phyloP scores from a whole-genome alignment of 2,797 vertebrate species.

The Agapornis canus region DNA sequence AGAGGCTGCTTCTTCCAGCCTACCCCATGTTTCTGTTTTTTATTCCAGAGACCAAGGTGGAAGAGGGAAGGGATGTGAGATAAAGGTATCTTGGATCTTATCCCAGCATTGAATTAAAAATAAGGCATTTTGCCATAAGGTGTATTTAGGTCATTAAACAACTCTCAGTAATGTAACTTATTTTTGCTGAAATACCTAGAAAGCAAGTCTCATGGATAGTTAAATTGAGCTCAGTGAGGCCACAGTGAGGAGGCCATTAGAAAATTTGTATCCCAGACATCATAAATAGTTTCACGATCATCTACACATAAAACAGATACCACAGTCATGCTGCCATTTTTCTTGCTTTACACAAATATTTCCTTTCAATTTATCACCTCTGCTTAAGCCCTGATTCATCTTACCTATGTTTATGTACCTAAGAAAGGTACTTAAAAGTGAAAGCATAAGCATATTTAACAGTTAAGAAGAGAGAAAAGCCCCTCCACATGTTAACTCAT shows the following conservation, averaged over 20 bases:
- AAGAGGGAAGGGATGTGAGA: neutral
- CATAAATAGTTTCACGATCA: neutral
- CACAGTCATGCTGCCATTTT: neutral
- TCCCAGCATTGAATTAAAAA: neutral
- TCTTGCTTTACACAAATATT: neutral
- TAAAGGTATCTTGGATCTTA: neutral
- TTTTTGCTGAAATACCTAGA: neutral
- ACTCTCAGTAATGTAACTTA: neutral
- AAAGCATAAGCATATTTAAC: neutral
- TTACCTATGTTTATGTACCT: neutral
- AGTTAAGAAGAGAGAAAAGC: neutral
- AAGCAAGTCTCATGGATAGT: neutral
- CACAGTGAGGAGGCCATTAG: fast-evolving
- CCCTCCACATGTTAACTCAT: neutral
- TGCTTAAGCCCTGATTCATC: neutral
- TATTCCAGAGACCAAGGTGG: neutral
- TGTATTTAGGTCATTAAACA: neutral
- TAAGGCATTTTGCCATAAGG: neutral
- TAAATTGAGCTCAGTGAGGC: neutral
- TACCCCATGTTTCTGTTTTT: neutral
- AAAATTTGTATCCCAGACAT: neutral
- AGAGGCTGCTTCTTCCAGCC: neutral
- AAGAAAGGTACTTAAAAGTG: neutral
- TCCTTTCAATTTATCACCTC: neutral
- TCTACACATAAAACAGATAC: neutral